Conservation (phyloP, 2,797 vertebrate species). For the Falco peregrinus region DNA sequence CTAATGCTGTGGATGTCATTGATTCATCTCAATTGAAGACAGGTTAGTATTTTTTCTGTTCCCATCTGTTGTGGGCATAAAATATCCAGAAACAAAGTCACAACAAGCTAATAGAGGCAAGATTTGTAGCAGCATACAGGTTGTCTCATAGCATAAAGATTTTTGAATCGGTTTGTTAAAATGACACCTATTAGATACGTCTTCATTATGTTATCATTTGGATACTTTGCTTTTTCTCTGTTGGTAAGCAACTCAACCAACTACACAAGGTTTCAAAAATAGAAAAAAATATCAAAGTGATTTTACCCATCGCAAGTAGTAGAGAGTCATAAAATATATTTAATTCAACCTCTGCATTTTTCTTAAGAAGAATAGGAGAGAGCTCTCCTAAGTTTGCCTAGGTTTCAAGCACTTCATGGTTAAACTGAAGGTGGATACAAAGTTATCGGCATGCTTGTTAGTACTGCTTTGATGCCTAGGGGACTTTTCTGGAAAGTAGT, state of each 20-base stretch:
- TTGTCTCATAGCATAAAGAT: not conserved
- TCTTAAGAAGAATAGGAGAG: not conserved
- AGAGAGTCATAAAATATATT: not conserved
- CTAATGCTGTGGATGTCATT: not conserved
- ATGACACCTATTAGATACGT: not conserved
- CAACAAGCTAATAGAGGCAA: not conserved
- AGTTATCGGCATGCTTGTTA: fast-evolving
- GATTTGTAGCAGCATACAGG: not conserved
- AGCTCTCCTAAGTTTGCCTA: not conserved
- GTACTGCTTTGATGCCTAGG: not conserved
- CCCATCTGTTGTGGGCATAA: not conserved
- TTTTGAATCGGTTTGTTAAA: not conserved
- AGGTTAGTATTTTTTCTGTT: not conserved
- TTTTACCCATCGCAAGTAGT: not conserved
- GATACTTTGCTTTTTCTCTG: not conserved
- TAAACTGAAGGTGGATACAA: not conserved
- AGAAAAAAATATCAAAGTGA: not conserved
- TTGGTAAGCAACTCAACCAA: not conserved
- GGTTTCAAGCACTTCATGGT: not conserved
- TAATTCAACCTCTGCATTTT: not conserved
- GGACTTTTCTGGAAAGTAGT: not conserved
- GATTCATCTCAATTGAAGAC: not conserved
- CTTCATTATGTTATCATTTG: not conserved
- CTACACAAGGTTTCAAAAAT: not conserved
- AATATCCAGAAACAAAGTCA: not conserved